Conservation (phyloP, 2,797 vertebrate genomes). For the Rhinichthys osculus region DNA sequence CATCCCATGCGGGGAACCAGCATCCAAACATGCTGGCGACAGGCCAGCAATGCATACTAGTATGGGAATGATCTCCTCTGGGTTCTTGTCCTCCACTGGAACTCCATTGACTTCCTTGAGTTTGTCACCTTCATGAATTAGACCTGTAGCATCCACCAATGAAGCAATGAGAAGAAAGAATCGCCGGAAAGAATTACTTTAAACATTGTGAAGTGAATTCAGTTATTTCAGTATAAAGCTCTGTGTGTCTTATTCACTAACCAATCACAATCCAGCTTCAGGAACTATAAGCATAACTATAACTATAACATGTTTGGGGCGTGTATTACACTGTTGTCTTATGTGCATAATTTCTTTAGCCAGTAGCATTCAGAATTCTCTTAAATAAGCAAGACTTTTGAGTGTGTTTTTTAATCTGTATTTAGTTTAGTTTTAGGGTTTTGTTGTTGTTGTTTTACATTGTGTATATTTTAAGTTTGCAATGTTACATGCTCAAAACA, state of each 20-base stretch:
- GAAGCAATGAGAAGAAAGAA: neutral
- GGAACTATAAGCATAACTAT: too few relatives aligned
- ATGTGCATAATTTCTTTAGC: neutral
- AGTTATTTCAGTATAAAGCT: neutral
- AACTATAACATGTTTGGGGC: too few relatives aligned
- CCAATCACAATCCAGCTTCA: neutral
- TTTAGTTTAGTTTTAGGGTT: too few relatives aligned
- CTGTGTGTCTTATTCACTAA: neutral
- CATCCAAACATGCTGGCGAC: neutral
- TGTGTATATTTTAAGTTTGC: too few relatives aligned
- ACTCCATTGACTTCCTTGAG: constrained; percentile 93
- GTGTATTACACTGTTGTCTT: neutral
- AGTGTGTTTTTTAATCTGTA: too few relatives aligned
- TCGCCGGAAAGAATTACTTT: neutral
- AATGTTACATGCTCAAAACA: too few relatives aligned
- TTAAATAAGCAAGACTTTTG: neutral
- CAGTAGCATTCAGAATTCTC: neutral
- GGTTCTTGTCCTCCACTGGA: constrained; percentile 86
- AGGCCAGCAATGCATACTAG: constrained; percentile 76
- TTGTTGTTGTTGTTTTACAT: neutral
- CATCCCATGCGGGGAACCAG: neutral
- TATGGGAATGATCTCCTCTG: constrained; percentile 90
- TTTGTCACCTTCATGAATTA: constrained; percentile 93
- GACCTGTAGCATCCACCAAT: constrained; percentile 74
- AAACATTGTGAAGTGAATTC: neutral